phyloP scores from a whole-genome alignment of 2,888 invertebrate species.

The Odontomyia ornata region DNA sequence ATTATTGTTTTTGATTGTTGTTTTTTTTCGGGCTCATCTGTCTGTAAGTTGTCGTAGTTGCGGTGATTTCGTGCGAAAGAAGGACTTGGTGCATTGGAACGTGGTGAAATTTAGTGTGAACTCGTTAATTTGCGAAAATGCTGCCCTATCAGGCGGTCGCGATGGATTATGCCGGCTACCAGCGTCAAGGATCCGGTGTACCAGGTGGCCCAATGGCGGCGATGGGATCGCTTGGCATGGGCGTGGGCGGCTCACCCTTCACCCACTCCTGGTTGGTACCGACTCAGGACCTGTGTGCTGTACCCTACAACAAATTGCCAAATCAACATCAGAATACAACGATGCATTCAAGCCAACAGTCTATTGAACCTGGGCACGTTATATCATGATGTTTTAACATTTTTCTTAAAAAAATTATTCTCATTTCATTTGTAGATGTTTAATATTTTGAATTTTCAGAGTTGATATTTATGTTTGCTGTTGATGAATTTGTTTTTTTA shows the following conservation, averaged over 20 bases:
- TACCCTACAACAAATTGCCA: constrained; percentile 79
- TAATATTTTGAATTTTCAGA: background rate
- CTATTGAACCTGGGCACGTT: constrained; percentile 90
- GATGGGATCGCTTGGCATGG: constrained; percentile 69
- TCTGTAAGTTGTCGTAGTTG: constrained; percentile 23
- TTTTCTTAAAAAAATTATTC: background rate
- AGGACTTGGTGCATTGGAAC: background rate
- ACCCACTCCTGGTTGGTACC: constrained; percentile 95
- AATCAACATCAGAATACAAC: constrained; percentile 62
- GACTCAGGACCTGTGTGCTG: constrained; percentile 90
- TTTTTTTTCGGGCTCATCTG: background rate
- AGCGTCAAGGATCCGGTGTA: constrained; percentile 67
- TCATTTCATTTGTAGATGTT: constrained; percentile 4
- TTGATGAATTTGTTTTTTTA: no score
- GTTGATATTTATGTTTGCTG: no score
- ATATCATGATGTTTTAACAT: constrained; percentile 65
- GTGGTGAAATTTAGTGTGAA: background rate
- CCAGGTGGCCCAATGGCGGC: constrained; percentile 61
- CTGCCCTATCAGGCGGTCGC: constrained; percentile 89
- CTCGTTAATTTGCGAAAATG: constrained; percentile 65
- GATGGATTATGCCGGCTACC: constrained; percentile 82
- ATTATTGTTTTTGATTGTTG: background rate
- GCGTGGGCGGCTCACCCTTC: constrained; percentile 71
- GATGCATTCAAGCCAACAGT: constrained; percentile 62
- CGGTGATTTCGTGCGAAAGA: background rate